phyloP scores from a whole-genome alignment of 2,113 vertebrate species.

The Pampusana beccarii region DNA sequence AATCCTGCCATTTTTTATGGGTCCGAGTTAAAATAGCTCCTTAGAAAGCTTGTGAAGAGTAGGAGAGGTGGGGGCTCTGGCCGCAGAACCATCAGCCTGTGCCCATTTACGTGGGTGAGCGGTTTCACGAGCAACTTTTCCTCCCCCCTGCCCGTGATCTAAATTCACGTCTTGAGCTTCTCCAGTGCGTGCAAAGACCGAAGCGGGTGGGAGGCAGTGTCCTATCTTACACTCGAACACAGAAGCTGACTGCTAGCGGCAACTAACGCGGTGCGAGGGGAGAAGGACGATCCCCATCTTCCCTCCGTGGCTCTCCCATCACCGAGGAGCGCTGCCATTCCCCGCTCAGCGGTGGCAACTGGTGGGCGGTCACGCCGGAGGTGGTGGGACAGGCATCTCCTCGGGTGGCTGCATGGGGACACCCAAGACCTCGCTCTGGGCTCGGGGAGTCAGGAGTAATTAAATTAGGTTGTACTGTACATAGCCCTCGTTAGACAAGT shows the following conservation, averaged over 20 bases:
- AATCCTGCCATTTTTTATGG: background rate
- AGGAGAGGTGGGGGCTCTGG: background rate
- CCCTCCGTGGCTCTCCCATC: background rate
- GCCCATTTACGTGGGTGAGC: accelerated
- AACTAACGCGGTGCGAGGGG: background rate
- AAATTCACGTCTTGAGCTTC: background rate
- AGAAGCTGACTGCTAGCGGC: background rate
- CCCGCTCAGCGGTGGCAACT: background rate
- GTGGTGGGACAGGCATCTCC: background rate
- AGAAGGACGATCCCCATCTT: background rate
- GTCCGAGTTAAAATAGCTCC: conserved; percentile 39
- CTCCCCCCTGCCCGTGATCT: background rate
- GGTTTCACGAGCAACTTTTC: background rate
- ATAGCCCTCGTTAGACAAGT: conserved; percentile 70
- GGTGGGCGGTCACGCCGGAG: no score
- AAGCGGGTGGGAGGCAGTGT: background rate
- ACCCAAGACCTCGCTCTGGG: background rate
- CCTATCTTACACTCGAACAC: background rate
- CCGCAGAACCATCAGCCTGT: background rate
- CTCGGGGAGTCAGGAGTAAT: background rate
- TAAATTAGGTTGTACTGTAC: conserved; percentile 40
- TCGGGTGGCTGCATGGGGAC: background rate
- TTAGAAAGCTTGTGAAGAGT: conserved; percentile 45
- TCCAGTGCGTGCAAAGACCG: background rate
- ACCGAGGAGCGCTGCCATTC: background rate